A percentile compares a stretch with the other conserved stretches of the same genome.
Evolutionary conservation across 1,140 invertebrate genomes (phyloP).

Genomic region (Lasioglossum albipes): DNA sequence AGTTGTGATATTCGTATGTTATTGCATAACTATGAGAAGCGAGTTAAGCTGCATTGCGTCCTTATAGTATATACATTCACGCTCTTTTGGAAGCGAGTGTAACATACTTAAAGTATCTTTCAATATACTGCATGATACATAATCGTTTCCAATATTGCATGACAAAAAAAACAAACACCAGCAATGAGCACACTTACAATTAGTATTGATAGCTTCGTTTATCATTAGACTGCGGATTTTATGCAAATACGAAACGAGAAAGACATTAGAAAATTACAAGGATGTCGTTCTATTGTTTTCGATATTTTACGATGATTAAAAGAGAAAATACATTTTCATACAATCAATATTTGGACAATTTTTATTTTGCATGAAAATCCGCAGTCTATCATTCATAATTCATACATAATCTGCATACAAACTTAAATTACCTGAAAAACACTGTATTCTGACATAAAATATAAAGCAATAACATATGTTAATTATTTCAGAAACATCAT

Average conservation of each 20-base stretch:
- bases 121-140: background rate
- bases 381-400: too few species aligned
- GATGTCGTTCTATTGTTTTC: too few species aligned
- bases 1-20: conserved; percentile 12
- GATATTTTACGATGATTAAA: too few species aligned
- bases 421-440: background rate
- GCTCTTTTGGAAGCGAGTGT: background rate
- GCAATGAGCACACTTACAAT: background rate
- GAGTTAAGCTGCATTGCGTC: conserved; percentile 1
- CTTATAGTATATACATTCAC: conserved; percentile 6
- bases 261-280: too few species aligned
- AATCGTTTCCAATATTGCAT: background rate
- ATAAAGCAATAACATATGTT: background rate
- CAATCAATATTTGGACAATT: too few species aligned
- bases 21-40: conserved; percentile 23
- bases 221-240: background rate
- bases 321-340: too few species aligned
- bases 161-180: background rate
- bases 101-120: background rate
- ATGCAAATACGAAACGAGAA: too few species aligned
- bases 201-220: conserved; percentile 9
- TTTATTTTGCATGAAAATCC: too few species aligned
- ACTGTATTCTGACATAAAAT: background rate
- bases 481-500: background rate
- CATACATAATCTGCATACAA: too few species aligned